Percentiles rank a stretch among this genome's conserved stretches.
Evolutionary conservation across 2,113 vertebrate genomes (phyloP).

Genomic region (Pterocles orientalis): DNA sequence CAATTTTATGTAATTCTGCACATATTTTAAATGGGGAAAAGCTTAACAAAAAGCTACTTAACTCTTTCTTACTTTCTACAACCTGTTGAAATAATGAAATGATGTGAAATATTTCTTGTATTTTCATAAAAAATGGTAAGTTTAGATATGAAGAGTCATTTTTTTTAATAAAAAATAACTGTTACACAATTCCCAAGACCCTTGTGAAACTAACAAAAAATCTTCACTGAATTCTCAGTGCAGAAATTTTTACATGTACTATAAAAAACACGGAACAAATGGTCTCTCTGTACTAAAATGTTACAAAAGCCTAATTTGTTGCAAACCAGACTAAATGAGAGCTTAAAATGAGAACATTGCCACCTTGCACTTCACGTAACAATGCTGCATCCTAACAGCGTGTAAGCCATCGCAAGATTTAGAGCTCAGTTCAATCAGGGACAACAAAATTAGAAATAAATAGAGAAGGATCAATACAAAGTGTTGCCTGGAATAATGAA

Average conservation of each 20-base stretch:
- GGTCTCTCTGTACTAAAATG: slow-evolving; percentile 39
- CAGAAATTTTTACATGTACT: not conserved
- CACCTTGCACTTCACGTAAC: slow-evolving; percentile 59
- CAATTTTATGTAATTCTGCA: not conserved
- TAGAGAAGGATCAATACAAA: slow-evolving; percentile 78
- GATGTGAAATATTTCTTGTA: not conserved
- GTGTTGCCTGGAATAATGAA: slow-evolving; percentile 81
- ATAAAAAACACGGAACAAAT: slow-evolving; percentile 2
- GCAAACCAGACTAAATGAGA: slow-evolving; percentile 77
- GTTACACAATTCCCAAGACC: not conserved
- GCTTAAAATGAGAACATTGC: slow-evolving; percentile 78
- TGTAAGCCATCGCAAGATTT: slow-evolving; percentile 79
- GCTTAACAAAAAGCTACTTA: not conserved
- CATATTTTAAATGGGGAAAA: not conserved
- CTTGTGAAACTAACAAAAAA: not conserved
- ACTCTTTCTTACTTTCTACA: not conserved
- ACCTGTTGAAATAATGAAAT: not conserved
- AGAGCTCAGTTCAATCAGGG: slow-evolving; percentile 79
- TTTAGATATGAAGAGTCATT: not conserved
- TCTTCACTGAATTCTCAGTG: not conserved
- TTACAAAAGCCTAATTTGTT: slow-evolving; percentile 68
- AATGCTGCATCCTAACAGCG: slow-evolving; percentile 71
- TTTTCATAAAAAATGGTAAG: not conserved
- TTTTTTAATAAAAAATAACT: not conserved
- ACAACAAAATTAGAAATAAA: slow-evolving; percentile 85